Evolutionary conservation across 2,888 invertebrate genomes (phyloP), one percentile per base, ranked within the genome.

Genomic region (Anodontia alba): DNA sequence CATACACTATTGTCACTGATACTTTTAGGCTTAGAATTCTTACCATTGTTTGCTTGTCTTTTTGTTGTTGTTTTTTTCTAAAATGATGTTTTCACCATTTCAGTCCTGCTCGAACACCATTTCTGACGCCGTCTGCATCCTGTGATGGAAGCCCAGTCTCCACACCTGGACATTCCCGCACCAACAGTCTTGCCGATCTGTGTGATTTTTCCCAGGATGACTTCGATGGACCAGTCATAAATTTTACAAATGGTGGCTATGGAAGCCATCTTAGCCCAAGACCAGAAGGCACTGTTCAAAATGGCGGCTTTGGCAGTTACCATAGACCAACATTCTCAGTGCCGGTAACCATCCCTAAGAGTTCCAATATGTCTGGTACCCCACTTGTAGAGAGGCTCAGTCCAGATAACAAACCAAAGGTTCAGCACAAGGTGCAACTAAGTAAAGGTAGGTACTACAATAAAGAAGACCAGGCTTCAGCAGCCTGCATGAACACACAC

Each of bases 91-190:
- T 12, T 38, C 38, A 38, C 12, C 12, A 38, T 66, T 49, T 79
- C 85, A 91, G 92, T 71, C 90, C 90, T 29, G 87, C 83, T 15
- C 77, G 87, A 70, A 84, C 89, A 29, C 87, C 89, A 17, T 85
- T 75, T 78, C 84, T 83, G 43, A 89, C 89, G 12, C 87, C 90
- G n/a, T 78, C 88, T 42, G 88, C 89, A 12, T 91, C 91, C 17
- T 90, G 89, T 42, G 91, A 91, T 57, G 92, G 91, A 8, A 91
- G 91, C 73, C 92, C 91, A 10, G 91, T 91, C 1, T 91, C 90
- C 54, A 91, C 91, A 3, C 92, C 92, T 12, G 88, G 90, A 29
- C 89, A 91, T 72, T 90, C 91, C 20, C 91, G 89, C 0, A 85
- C 88, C 74, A 88, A 87, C 82, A 91, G 91, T 78, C 77, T 90